A percentile compares a stretch with the other conserved stretches of the same genome.
Conservation (phyloP, 1,140 invertebrate species). For the Tachypleus tridentatus region DNA sequence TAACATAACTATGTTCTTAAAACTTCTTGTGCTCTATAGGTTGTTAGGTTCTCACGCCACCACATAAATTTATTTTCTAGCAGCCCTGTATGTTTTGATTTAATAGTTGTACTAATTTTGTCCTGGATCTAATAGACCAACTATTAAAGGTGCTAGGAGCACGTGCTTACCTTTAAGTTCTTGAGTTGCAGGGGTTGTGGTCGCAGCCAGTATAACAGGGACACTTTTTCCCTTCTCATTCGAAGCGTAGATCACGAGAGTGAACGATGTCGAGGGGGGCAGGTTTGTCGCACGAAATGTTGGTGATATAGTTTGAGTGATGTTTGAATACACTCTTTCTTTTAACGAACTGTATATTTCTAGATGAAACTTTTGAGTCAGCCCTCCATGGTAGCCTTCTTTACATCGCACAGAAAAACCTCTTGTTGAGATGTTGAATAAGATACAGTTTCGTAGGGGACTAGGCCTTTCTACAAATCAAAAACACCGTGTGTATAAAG, state of each 20-base stretch:
- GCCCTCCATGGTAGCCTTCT: constrained; percentile 62
- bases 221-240: constrained; percentile 55
- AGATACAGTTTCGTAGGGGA: constrained; percentile 24
- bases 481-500: too few species aligned
- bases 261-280: constrained; percentile 12
- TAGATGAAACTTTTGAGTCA: constrained; percentile 64
- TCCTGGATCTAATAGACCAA: too few species aligned
- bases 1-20: too few species aligned
- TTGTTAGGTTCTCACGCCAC: too few species aligned
- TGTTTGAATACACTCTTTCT: constrained; percentile 20
- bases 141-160: too few species aligned
- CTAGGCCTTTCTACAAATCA: constrained; percentile 16
- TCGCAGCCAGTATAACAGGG: constrained; percentile 27
- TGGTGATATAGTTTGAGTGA: constrained; percentile 5
- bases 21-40: too few species aligned
- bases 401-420: constrained; percentile 56
- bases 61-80: too few species aligned
- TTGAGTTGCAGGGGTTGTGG: constrained; percentile 1
- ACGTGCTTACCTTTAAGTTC: too few species aligned
- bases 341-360: constrained; percentile 55
- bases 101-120: too few species aligned
- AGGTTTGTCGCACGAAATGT: constrained; percentile 10
- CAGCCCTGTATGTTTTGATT: too few species aligned
- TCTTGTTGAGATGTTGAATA: constrained; percentile 24
- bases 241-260: constrained; percentile 49